Conservation (phyloP, 2,888 invertebrate species). For the Erebia aethiops region DNA sequence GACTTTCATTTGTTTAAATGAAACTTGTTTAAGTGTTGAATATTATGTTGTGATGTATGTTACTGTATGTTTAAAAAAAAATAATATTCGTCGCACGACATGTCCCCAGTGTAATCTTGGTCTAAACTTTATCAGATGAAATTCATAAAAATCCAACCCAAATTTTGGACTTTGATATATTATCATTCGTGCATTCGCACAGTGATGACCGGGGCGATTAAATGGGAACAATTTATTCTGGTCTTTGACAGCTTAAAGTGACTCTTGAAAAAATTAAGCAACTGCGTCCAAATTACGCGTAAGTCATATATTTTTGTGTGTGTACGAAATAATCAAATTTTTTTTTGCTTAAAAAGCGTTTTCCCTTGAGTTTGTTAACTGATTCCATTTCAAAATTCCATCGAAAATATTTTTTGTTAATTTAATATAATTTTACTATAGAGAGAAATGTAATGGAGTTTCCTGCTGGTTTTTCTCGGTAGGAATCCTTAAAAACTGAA, state of each 20-base stretch:
- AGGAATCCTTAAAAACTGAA: no score
- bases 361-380: no score
- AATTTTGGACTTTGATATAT: constrained; percentile 75
- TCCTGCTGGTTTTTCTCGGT: no score
- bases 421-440: no score
- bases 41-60: no score
- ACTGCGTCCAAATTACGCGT: constrained; percentile 28
- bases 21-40: no score
- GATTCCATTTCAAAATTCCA: no score
- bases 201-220: constrained; percentile 53
- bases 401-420: no score
- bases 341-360: no score
- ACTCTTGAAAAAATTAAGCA: constrained; percentile 59
- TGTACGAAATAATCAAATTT: not conserved
- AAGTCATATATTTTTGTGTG: constrained; percentile 6
- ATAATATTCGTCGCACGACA: not conserved
- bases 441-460: no score
- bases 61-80: no score
- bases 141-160: constrained; percentile 70
- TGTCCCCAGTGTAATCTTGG: not conserved
- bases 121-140: constrained; percentile 39
- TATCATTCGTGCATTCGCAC: constrained; percentile 61
- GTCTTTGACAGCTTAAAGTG: constrained; percentile 58
- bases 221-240: constrained; percentile 62
- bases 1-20: not conserved